phyloP scores from a whole-genome alignment of 2,888 invertebrate genomes.

The Agrenia bidenticulata region DNA sequence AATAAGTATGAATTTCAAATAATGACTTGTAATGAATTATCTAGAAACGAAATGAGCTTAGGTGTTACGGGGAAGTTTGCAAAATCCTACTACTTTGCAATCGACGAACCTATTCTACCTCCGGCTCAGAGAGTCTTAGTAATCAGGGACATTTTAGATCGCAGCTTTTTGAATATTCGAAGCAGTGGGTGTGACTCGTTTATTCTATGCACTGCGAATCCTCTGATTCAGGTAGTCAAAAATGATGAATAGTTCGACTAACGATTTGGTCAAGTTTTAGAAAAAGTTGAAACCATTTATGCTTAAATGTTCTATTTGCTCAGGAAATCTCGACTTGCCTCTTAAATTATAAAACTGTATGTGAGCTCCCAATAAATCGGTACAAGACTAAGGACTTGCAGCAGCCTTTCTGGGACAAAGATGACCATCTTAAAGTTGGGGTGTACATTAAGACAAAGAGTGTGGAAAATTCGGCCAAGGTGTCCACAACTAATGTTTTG shows the following conservation, averaged over 20 bases:
- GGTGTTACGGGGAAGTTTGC: background rate
- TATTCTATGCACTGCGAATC: constrained; percentile 6
- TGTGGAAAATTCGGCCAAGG: no score
- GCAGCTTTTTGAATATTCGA: background rate
- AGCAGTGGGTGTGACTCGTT: background rate
- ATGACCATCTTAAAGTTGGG: constrained; percentile 8
- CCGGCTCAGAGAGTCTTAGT: background rate
- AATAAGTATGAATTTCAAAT: no score
- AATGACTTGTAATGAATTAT: no score
- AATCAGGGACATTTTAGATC: background rate
- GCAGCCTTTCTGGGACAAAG: constrained; percentile 8
- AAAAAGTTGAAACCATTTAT: background rate
- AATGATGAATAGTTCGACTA: background rate
- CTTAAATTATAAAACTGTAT: background rate
- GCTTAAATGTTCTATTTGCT: background rate
- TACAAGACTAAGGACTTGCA: constrained; percentile 8
- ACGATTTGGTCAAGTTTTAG: background rate
- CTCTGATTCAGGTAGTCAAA: constrained; percentile 6
- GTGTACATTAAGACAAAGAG: background rate
- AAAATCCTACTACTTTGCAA: constrained; percentile 6
- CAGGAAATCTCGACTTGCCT: constrained; percentile 8
- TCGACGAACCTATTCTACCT: background rate
- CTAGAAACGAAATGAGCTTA: background rate
- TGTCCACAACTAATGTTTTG: no score
- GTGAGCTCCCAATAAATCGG: constrained; percentile 2